Base-by-base conservation (phyloP, 2,113 vertebrate genomes). In the Butorides virescens region DNA sequence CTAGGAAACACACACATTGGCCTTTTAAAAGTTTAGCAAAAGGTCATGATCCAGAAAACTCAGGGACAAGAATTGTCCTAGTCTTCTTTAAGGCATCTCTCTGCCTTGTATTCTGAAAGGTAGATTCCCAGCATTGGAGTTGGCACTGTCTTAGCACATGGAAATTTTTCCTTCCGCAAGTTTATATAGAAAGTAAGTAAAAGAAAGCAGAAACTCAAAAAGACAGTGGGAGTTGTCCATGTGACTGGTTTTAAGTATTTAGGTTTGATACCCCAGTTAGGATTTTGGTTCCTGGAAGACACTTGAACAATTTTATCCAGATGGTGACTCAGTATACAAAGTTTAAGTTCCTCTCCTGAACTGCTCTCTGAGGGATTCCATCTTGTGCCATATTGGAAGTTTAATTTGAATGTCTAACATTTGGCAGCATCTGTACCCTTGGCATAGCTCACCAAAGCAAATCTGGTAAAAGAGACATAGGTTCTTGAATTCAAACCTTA, bases 111-210 rank as follows among this genome's bases (percentile, higher is more conserved):
- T 4, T 61, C 23, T 21, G 23, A 27, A 50, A 25, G 5, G 23
- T 10, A 76, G 15, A 29, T 70, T 13, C 10, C 4, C 10, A 14
- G 4, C 46, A 12, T 3, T 32, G 13, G 19, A 89, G 14, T 1
- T 53, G 26, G 3, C 0, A 3, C 10, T 53, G 7, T 32, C 44
- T 65, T 32, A 50, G 29, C 6, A 37, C 2, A 8, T 3, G 4
- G 11, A 23, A 16, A 7, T 13, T 17, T 82, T 90, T 85, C 9
- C 10, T 74, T 74, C 10, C 5, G 17, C 2, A 23, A 18, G 3
- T 47, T 66, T 62, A 13, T 15, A 6, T 1, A 46, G 11, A 47
- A 52, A 73, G 80, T 10, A 42, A 4, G 7, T 49, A 50, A 74
- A 90, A 87, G 12, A 81, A 50, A 55, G 5, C 12, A 59, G 22